Evolutionary conservation across 2,888 invertebrate species (phyloP).

Genomic region (Aleiodes testaceus): DNA sequence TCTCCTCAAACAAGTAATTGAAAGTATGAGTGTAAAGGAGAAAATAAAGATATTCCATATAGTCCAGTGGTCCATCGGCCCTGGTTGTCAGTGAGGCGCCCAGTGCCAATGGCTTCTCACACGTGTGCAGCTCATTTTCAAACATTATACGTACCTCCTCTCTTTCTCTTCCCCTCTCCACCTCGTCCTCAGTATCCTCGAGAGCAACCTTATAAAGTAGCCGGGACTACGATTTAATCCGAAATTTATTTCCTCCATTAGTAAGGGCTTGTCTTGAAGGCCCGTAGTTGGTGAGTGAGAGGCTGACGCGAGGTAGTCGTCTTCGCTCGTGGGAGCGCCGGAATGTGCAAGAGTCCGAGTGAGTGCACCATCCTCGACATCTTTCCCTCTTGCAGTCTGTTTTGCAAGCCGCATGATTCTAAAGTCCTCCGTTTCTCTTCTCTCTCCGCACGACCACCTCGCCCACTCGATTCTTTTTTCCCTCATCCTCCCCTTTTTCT

Average conservation of each 20-base stretch:
- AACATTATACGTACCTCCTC: constrained; percentile 9
- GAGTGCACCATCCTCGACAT: constrained; percentile 49
- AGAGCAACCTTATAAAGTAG: constrained; percentile 72
- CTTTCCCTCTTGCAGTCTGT: constrained; percentile 9
- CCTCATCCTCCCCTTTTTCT: constrained; percentile 10
- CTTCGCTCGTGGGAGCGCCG: constrained; percentile 62
- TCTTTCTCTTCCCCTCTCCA: constrained; percentile 30
- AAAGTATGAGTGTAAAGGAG: not conserved
- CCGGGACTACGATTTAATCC: constrained; percentile 72
- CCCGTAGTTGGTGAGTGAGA: constrained; percentile 67
- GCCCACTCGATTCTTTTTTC: constrained; percentile 24
- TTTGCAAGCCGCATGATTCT: too few species aligned
- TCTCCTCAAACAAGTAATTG: not conserved
- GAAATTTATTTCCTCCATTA: constrained; percentile 73
- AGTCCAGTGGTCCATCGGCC: not conserved
- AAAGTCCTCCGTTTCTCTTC: constrained; percentile 4
- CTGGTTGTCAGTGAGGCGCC: constrained; percentile 14
- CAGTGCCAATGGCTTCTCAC: constrained; percentile 18
- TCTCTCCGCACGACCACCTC: not conserved
- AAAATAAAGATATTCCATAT: constrained; percentile 9
- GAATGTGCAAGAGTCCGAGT: constrained; percentile 60
- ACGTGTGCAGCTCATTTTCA: constrained; percentile 27
- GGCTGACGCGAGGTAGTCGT: constrained; percentile 48
- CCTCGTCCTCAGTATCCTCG: constrained; percentile 55
- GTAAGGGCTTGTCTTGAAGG: constrained; percentile 72